Conservation (phyloP, 2,888 invertebrate species). For the Sminthurides aquaticus region DNA sequence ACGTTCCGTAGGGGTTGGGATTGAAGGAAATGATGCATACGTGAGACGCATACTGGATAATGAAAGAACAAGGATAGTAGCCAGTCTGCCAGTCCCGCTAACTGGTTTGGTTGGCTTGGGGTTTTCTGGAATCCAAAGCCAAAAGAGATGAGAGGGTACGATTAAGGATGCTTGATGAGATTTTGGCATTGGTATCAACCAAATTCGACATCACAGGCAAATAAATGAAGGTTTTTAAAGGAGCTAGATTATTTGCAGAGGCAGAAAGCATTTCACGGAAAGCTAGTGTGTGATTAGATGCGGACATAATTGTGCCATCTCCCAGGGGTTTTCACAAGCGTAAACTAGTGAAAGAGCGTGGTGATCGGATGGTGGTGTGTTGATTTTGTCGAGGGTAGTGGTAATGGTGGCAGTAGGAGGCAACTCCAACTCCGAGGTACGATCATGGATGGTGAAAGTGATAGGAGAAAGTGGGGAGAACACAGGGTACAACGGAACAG, state of each 20-base stretch:
- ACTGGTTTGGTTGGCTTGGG: no score
- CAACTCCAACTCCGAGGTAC: no score
- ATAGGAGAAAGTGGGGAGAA: no score
- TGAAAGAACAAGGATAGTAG: no score
- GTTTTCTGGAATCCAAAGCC: no score
- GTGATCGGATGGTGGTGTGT: background rate
- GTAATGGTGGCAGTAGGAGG: no score
- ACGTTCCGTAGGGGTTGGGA: background rate
- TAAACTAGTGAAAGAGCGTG: background rate
- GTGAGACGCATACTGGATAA: background rate
- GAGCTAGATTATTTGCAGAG: background rate
- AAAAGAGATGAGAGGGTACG: no score
- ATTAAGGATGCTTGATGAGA: background rate
- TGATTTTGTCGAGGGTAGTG: background rate
- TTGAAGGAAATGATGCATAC: conserved; percentile 5
- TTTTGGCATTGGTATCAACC: no score
- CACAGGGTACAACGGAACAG: no score
- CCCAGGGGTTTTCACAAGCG: conserved; percentile 8
- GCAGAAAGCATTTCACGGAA: background rate
- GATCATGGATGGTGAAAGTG: no score
- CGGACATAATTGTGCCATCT: conserved; percentile 7
- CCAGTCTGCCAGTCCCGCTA: background rate
- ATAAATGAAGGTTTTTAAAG: background rate
- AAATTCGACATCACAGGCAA: no score
- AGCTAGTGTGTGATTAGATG: background rate